Evolutionary conservation across 1,140 invertebrate species (phyloP), one percentile per base, ranked within the genome.

Genomic region (Ceratina australensis): DNA sequence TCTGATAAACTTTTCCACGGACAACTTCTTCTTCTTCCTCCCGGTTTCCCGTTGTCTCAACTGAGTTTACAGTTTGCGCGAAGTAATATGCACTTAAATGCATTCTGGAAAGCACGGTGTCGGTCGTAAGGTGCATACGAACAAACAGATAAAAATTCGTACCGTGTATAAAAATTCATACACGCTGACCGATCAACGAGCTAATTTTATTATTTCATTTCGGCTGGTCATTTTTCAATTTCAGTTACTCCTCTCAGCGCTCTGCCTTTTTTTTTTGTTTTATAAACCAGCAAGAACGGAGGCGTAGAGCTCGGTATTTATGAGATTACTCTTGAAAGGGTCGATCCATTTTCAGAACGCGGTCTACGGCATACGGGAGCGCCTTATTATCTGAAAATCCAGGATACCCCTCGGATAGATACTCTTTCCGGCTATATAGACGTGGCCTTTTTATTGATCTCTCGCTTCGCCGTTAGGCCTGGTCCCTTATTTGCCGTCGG

Each of bases 371-470:
- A 78, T 81, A 73, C 79, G 22, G 26, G 66, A 83, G 74, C 74
- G 78, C 69, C 81, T 83, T 83, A 82, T 82, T 82, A 83, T 78
- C 79, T 73, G 80, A 82, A 79, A 82, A 84, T 82, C 82, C 68
- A 33, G 47, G 59, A 68, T 73, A 72, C 18, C 61, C 22, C 20
- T 42, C 12, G 10, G 72, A 57, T 60, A 49, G 64, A 24, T 59
- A 77, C 63, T 59, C 67, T 72, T 82, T 61, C 63, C 28, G 33
- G 28, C 71, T 73, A 80, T 80, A 72, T 56, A 81, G 72, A 72
- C 65, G 47, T 81, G 18, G 50, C 20, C 66, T 68, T 68, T 68
- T 68, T 57, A 68, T 68, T 54, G 66, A 68, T 68, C 66, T 16
- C 56, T 24, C 66, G 7, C 66, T n/a, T 42, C 26, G 18, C 24